These are phyloP conservation scores for Muscicapa striata DNA, from an alignment of 2,797 vertebrate genomes.

Conservation along the genomic window DNA sequence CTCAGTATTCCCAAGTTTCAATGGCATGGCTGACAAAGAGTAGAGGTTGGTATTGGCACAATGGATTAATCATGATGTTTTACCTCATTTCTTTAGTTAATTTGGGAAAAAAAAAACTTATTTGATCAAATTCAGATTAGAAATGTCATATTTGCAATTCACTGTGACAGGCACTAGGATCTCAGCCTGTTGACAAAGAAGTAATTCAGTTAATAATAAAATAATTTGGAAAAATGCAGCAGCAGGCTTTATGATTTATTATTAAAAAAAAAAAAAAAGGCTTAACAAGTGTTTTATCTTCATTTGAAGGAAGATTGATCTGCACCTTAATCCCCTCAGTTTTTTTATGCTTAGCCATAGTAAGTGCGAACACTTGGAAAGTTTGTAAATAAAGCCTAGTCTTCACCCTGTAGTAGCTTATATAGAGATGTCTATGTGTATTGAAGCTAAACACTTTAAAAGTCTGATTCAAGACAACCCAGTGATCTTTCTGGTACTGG, in stretches of 20 bases:
- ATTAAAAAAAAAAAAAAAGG: background rate
- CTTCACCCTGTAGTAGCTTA: background rate
- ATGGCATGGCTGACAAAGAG: background rate
- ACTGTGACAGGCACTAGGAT: background rate
- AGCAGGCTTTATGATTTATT: background rate
- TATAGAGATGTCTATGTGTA: background rate
- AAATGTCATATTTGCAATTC: background rate
- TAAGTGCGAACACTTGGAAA: background rate
- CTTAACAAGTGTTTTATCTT: constrained; percentile 12
- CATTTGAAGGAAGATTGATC: constrained; percentile 20
- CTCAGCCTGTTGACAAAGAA: background rate
- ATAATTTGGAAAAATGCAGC: background rate
- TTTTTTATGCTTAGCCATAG: background rate
- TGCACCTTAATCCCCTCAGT: background rate
- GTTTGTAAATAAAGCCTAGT: background rate
- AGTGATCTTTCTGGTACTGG: constrained; percentile 56
- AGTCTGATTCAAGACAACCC: constrained; percentile 38
- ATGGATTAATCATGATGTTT: background rate
- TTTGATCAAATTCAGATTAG: background rate
- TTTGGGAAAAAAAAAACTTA: background rate
- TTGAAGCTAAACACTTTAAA: constrained; percentile 3
- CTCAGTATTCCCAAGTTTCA: background rate
- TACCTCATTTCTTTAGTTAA: background rate
- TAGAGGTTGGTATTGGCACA: background rate
- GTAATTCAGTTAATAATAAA: background rate